Evolutionary conservation across 2,113 vertebrate species (phyloP), one percentile per base, ranked within the genome.

Genomic region (Paraplagusia blochii): DNA sequence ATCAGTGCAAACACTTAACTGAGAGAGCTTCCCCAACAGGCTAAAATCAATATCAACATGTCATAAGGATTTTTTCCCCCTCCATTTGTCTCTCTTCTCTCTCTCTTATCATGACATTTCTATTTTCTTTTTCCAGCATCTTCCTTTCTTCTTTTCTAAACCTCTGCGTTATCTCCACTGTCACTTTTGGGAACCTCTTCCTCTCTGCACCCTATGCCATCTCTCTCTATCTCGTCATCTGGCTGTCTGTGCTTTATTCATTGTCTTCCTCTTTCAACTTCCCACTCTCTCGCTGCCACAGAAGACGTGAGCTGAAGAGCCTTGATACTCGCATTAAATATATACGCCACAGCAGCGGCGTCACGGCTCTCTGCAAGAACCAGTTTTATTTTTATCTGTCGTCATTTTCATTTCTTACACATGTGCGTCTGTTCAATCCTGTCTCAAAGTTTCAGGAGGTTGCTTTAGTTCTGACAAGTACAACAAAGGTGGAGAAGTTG

Each of bases 1-100:
- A 77, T 82, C 79, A 76, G 73, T 46, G 16, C 56, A 71, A 50
- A 46, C 54, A 43, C 59, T 74, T 71, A 76, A 82, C 73, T 78
- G 78, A 71, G 66, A 76, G 75, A 68, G 70, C 64, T 63, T 69
- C 69, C 22, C 70, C 79, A 79, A 84, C 73, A 74, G 65, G 72
- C 74, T 50, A 11, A 59, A 71, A 79, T 84, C 81, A 80, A 74
- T 74, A 70, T 74, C 17, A 6, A 19, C 12, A 51, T 58, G 65
- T 73, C 76, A 69, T 61, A 17, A 17, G 72, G 68, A 68, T 64
- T 44, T 43, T 43, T 66, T 63, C 40, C 6, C 6, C 50, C 73
- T 65, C 58, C 53, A 43, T 63, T 65, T 55, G 55, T 65, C 48
- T 66, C 39, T 43, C 40, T 62, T 11, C 15, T 51, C 65, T 69